Conservation (phyloP, 1,140 invertebrate species). For the Hirudo medicinalis region DNA sequence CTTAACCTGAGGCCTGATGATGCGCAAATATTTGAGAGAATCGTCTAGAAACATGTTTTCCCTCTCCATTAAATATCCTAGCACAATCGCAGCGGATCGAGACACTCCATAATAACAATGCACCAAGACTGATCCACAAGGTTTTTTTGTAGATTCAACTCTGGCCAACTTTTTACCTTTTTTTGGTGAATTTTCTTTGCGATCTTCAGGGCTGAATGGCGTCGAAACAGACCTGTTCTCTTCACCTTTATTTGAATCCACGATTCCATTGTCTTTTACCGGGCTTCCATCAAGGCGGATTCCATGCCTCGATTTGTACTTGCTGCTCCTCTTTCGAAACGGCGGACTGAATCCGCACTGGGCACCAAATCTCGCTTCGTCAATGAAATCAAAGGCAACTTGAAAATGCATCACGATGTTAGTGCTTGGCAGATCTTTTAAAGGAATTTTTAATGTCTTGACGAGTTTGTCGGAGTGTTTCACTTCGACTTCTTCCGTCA, state of each 20-base stretch:
- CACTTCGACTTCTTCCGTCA: constrained; percentile 19
- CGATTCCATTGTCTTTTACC: no score
- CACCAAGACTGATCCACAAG: constrained; percentile 48
- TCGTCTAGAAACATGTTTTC: constrained; percentile 49
- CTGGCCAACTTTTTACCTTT: no score
- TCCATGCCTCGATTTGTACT: no score
- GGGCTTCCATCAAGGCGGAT: no score
- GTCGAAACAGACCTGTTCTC: no score
- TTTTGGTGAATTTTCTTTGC: no score
- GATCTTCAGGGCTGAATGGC: no score
- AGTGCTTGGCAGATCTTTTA: constrained; percentile 15
- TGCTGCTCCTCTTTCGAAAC: neutral
- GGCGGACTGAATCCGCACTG: neutral
- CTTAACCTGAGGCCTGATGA: constrained; percentile 49
- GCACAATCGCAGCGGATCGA: constrained; percentile 59
- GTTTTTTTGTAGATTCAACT: neutral
- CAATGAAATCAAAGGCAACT: constrained; percentile 17
- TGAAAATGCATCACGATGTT: constrained; percentile 12
- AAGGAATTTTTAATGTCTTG: constrained; percentile 9
- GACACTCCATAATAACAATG: constrained; percentile 84
- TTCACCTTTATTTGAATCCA: no score
- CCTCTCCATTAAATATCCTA: constrained; percentile 62
- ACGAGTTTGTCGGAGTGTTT: constrained; percentile 14
- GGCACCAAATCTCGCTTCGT: neutral
- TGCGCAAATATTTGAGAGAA: constrained; percentile 47